phyloP scores from a whole-genome alignment of 30 jellyfish, hydroid and myxozoan genomes.

The Turritopsis rubra region DNA sequence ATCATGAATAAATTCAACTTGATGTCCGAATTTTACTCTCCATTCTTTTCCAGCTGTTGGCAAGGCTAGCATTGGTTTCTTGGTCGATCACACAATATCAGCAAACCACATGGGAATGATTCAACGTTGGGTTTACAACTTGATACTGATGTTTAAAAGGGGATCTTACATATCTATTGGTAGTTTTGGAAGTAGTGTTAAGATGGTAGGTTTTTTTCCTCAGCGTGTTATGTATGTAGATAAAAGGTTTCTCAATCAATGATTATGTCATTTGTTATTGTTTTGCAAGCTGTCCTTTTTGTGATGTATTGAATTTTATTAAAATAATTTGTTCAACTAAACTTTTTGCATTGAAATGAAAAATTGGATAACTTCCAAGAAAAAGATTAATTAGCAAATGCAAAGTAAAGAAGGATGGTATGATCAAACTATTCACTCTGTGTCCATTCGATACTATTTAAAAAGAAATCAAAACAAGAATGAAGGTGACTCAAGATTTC shows the following conservation, averaged over 20 bases:
- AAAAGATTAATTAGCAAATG: too few relatives aligned
- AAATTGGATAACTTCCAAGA: too few relatives aligned
- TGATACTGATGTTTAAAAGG: conserved; percentile 60
- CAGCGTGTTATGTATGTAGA: too few relatives aligned
- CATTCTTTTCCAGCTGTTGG: conserved; percentile 49
- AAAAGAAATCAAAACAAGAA: too few relatives aligned
- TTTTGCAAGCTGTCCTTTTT: too few relatives aligned
- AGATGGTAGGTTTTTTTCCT: conserved; percentile 39
- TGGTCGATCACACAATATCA: conserved; percentile 66
- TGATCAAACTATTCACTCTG: too few relatives aligned
- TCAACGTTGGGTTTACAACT: conserved; percentile 70
- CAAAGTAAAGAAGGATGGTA: too few relatives aligned
- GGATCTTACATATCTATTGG: conserved; percentile 75
- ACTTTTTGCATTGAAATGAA: not conserved
- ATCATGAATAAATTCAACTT: too few relatives aligned
- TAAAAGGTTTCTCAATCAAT: not conserved
- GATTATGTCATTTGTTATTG: not conserved
- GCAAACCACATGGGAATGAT: conserved; percentile 79
- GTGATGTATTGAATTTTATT: not conserved
- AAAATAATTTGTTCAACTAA: not conserved
- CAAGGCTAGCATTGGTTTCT: conserved; percentile 67
- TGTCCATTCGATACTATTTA: too few relatives aligned
- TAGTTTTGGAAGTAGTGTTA: conserved; percentile 65
- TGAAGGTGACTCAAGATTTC: too few relatives aligned
- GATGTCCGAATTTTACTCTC: too few relatives aligned